Conservation (phyloP, 2,113 vertebrate genomes). For the Calidris pugnax region DNA sequence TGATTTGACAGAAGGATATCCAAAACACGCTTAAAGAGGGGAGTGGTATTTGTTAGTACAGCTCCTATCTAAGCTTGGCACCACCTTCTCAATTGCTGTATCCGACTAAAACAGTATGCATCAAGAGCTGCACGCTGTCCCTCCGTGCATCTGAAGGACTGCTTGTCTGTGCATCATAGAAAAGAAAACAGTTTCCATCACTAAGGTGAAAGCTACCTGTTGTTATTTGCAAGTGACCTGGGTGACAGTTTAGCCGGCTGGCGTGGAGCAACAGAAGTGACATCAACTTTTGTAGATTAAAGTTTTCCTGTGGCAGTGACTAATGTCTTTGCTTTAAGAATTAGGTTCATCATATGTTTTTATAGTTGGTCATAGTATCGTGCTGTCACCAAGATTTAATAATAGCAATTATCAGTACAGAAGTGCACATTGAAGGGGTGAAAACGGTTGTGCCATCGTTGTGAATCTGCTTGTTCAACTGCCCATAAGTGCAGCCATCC, state of each 20-base stretch:
- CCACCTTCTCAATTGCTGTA: not conserved
- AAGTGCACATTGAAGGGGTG: not conserved
- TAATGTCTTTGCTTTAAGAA: not conserved
- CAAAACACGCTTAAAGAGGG: not conserved
- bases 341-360: not conserved
- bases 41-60: not conserved
- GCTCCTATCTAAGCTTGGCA: not conserved
- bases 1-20: not conserved
- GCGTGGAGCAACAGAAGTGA: not conserved
- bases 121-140: not conserved
- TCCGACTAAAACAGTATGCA: not conserved
- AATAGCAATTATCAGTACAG: not conserved
- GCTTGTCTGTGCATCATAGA: not conserved
- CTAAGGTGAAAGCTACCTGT: not conserved
- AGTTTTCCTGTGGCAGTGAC: not conserved
- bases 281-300: not conserved
- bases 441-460: not conserved
- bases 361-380: not conserved
- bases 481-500: not conserved
- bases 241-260: not conserved
- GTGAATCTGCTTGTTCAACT: not conserved
- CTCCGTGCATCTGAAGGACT: rapidly evolving
- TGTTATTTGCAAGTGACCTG: not conserved
- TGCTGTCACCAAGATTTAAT: constrained; percentile 2
- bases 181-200: not conserved